phyloP scores from a whole-genome alignment of 2,888 invertebrate species.

The Nemotelus pantherinus region DNA sequence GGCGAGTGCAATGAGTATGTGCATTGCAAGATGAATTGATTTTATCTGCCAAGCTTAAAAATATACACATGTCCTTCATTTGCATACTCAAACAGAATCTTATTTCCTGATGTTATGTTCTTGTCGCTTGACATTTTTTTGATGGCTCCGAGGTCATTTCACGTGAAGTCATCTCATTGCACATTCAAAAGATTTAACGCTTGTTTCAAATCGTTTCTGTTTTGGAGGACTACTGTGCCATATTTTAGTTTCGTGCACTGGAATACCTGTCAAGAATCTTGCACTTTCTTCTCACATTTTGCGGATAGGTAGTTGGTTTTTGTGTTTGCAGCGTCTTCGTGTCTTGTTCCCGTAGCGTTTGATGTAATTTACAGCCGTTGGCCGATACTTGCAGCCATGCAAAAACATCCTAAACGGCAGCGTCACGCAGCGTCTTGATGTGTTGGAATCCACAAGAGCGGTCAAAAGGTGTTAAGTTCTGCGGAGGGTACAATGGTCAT shows the following conservation, averaged over 20 bases:
- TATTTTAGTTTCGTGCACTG: constrained; percentile 8
- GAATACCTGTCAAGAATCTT: constrained; percentile 18
- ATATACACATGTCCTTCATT: no score
- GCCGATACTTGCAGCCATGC: constrained; percentile 23
- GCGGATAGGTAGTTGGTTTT: constrained; percentile 24
- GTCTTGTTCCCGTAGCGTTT: constrained; percentile 25
- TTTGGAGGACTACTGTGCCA: not conserved
- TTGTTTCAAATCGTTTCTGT: not conserved
- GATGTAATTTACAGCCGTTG: constrained; percentile 35
- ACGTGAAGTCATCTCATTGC: no score
- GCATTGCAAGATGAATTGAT: no score
- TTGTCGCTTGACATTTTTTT: no score
- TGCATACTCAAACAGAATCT: no score
- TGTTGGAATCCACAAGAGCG: constrained; percentile 27
- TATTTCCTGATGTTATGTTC: no score
- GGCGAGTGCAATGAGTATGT: no score
- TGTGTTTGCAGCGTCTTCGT: constrained; percentile 33
- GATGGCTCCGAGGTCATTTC: no score
- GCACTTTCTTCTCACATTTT: constrained; percentile 32
- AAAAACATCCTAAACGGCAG: constrained; percentile 42
- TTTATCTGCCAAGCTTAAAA: no score
- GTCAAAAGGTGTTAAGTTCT: constrained; percentile 44
- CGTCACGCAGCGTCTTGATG: constrained; percentile 37
- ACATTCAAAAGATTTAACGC: no score
- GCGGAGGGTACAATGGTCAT: constrained; percentile 33